Evolutionary conservation across 2,888 invertebrate genomes (phyloP).

Genomic region (Aporophyla lueneburgensis): DNA sequence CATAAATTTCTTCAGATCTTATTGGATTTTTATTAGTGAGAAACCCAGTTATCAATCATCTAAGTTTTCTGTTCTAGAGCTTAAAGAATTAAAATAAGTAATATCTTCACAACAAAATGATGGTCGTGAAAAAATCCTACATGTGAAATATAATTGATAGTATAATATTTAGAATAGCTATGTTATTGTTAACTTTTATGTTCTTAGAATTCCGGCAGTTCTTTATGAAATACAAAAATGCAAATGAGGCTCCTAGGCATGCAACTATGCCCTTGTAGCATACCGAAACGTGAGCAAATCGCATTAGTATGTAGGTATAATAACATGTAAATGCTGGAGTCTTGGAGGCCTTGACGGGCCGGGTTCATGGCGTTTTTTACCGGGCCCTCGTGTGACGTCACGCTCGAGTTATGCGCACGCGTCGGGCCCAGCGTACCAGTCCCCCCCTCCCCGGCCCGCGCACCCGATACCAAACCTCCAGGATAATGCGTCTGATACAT

Average conservation of each 20-base stretch:
- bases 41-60: conserved; percentile 1
- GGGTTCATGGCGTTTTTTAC: conserved; percentile 88
- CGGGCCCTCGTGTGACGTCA: conserved; percentile 87
- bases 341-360: conserved; percentile 84
- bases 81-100: neutral
- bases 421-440: conserved; percentile 69
- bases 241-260: conserved; percentile 60
- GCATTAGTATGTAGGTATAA: conserved; percentile 76
- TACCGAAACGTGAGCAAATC: conserved; percentile 74
- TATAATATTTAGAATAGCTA: conserved; percentile 15
- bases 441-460: conserved; percentile 63
- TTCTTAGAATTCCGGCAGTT: conserved; percentile 27
- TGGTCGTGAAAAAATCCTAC: neutral
- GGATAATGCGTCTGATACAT: conserved; percentile 88
- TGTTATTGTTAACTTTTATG: conserved; percentile 12
- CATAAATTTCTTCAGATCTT: conserved; percentile 42
- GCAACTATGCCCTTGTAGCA: conserved; percentile 65
- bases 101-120: neutral
- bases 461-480: conserved; percentile 84
- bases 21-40: conserved; percentile 33
- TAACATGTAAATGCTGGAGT: conserved; percentile 82
- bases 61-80: neutral
- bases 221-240: conserved; percentile 46
- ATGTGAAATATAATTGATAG: neutral
- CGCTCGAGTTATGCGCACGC: conserved; percentile 86